These are phyloP conservation scores for Tauraco hartlaubi DNA, from an alignment of 2,797 vertebrate species.

Conservation along the genomic window DNA sequence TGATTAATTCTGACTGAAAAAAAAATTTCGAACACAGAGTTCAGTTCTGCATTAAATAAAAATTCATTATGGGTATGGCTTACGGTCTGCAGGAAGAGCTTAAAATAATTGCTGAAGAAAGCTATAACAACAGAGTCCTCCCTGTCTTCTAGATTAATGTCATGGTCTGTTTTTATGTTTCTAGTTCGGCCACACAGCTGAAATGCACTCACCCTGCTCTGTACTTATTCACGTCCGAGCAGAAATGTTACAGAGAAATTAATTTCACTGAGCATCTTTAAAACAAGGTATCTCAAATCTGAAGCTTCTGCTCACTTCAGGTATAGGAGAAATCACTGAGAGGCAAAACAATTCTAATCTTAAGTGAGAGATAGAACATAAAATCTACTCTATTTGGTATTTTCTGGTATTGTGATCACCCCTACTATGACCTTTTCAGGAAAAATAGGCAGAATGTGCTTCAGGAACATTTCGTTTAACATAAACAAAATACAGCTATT, in stretches of 20 bases:
- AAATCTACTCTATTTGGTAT: neutral
- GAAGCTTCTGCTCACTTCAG: neutral
- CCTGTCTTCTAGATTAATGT: neutral
- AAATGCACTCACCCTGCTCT: neutral
- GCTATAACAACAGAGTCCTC: neutral
- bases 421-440: neutral
- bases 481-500: neutral
- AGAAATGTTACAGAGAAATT: neutral
- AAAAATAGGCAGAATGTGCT: neutral
- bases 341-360: neutral
- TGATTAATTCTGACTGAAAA: neutral
- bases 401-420: neutral
- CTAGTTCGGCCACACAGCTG: neutral
- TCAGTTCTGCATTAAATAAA: neutral
- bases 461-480: neutral
- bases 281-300: neutral
- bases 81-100: neutral
- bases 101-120: neutral
- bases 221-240: neutral
- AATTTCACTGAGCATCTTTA: neutral
- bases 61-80: neutral
- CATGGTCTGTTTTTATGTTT: neutral
- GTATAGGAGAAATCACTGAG: neutral
- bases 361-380: neutral
- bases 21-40: neutral